Evolutionary conservation across 1,140 invertebrate species (phyloP).

Genomic region (Pseudachorutes palmiensis): DNA sequence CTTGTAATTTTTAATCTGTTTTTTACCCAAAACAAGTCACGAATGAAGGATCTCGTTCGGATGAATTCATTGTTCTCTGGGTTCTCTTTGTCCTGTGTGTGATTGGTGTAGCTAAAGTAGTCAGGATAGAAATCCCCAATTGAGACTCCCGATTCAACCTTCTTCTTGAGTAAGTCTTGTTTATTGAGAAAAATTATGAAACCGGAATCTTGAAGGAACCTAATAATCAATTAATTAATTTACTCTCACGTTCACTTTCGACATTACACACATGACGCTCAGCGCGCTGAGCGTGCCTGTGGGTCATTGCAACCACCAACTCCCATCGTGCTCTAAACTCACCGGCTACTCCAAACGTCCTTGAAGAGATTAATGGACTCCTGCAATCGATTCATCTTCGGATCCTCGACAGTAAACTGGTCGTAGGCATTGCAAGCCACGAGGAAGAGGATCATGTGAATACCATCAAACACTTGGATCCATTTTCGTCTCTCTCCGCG

Average conservation of each 20-base stretch:
- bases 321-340: too few relatives aligned
- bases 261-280: too few relatives aligned
- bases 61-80: conserved; percentile 53
- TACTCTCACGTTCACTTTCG: not conserved
- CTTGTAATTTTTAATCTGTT: too few relatives aligned
- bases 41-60: conserved; percentile 57
- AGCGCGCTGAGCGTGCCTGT: too few relatives aligned
- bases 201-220: conserved; percentile 62
- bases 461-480: conserved; percentile 76
- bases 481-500: conserved; percentile 71
- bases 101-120: conserved; percentile 48
- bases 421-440: conserved; percentile 70
- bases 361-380: conserved; percentile 64
- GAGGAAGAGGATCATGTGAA: conserved; percentile 67
- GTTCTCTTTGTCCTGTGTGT: conserved; percentile 41
- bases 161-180: conserved; percentile 64
- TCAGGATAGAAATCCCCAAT: conserved; percentile 59
- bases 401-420: conserved; percentile 62
- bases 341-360: conserved; percentile 69
- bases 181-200: conserved; percentile 75
- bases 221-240: conserved; percentile 40
- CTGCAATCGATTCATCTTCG: conserved; percentile 56
- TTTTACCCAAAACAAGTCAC: conserved; percentile 57
- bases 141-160: conserved; percentile 56
- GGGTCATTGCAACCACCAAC: too few relatives aligned